These are phyloP conservation scores for Cyanoderma ruficeps DNA, from an alignment of 2,113 vertebrate species.

Conservation along the genomic window DNA sequence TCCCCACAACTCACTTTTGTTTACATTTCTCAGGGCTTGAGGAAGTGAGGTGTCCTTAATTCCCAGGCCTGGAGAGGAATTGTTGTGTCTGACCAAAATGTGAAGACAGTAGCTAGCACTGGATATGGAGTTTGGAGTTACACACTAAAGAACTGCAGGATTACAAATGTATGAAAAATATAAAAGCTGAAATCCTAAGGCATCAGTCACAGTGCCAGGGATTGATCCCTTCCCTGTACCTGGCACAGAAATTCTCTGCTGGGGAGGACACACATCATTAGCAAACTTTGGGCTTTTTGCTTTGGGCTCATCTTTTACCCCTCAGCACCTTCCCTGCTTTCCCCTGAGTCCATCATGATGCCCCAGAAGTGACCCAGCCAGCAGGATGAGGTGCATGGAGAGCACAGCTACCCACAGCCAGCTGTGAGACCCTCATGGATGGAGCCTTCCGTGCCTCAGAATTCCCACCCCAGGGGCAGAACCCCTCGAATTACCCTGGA, in stretches of 20 bases:
- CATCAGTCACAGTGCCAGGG: not conserved
- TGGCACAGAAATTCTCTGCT: not conserved
- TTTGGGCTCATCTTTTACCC: not conserved
- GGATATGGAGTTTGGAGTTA: accelerated
- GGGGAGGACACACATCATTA: not conserved
- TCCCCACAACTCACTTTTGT: not conserved
- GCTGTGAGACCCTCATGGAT: accelerated
- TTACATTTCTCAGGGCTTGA: not conserved
- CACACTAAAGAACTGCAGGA: not conserved
- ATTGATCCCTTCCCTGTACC: not conserved
- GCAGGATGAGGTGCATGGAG: accelerated
- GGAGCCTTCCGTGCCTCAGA: not conserved
- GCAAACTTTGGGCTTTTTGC: no score
- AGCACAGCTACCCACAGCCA: not conserved
- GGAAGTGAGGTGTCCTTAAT: not conserved
- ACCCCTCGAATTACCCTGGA: not conserved
- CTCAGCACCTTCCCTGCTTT: not conserved
- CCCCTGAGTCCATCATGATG: accelerated
- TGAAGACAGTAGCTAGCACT: accelerated
- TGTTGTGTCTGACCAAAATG: not conserved
- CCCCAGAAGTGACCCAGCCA: not conserved
- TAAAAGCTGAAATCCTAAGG: not conserved
- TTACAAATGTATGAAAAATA: not conserved
- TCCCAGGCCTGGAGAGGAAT: not conserved
- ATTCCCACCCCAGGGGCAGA: not conserved